Percentiles rank a stretch among this genome's conserved stretches.
Conservation (phyloP, 2,888 invertebrate species). For the Acronicta leporina region DNA sequence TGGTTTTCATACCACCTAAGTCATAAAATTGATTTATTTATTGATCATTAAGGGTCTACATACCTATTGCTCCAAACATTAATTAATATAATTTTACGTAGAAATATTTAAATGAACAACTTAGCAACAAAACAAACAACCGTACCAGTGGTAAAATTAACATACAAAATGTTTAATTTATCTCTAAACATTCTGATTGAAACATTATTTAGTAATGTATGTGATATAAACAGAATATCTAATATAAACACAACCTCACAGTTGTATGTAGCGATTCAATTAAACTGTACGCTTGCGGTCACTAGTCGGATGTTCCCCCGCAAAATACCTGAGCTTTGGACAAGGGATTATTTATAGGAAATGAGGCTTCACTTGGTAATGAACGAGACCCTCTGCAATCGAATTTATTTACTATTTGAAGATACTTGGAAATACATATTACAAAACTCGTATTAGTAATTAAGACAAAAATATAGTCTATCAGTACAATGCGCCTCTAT, state of each 20-base stretch:
- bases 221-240: slow-evolving; percentile 34
- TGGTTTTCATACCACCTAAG: no score
- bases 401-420: slow-evolving; percentile 11
- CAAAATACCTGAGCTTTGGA: slow-evolving; percentile 31
- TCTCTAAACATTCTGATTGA: slow-evolving; percentile 36
- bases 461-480: no score
- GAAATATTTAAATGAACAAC: background rate
- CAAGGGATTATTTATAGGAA: slow-evolving; percentile 29
- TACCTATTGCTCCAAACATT: background rate
- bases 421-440: slow-evolving; percentile 2
- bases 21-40: no score
- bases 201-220: slow-evolving; percentile 37
- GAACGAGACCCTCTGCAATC: slow-evolving; percentile 20
- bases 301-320: slow-evolving; percentile 15
- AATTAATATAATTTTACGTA: background rate
- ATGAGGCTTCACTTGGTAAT: slow-evolving; percentile 22
- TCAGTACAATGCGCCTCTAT: no score
- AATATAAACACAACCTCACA: slow-evolving; percentile 43
- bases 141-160: slow-evolving; percentile 34
- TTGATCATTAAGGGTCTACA: no score
- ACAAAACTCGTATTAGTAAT: no score
- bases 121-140: slow-evolving; percentile 7
- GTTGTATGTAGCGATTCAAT: slow-evolving; percentile 37
- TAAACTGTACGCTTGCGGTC: slow-evolving; percentile 29
- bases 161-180: slow-evolving; percentile 23